Conservation (phyloP, 2,888 invertebrate species). For the Phasia obesa region DNA sequence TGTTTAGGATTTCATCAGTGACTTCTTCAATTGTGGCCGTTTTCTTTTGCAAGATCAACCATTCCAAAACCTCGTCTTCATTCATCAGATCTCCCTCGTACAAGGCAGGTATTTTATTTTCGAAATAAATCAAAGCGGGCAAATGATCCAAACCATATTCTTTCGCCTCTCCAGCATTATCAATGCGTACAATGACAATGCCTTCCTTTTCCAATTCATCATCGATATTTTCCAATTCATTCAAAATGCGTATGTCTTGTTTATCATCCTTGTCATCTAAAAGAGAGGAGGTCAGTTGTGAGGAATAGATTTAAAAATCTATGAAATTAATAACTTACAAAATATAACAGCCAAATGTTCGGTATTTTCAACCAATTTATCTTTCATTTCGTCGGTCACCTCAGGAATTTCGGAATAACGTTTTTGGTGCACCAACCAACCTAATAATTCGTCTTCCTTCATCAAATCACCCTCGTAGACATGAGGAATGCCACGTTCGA, state of each 20-base stretch:
- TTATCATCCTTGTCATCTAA: conserved; percentile 94
- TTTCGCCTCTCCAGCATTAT: conserved; percentile 94
- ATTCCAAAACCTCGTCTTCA: conserved; percentile 94
- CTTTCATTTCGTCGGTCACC: conserved; percentile 96
- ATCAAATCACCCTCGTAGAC: conserved; percentile 92
- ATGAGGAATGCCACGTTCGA: conserved; percentile 89
- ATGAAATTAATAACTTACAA: conserved; percentile 86
- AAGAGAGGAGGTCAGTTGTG: background rate
- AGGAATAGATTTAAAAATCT: background rate
- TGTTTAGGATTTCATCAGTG: conserved; percentile 93
- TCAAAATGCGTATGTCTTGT: conserved; percentile 92
- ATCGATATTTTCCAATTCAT: conserved; percentile 95
- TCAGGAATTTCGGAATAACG: conserved; percentile 95
- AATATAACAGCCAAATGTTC: conserved; percentile 94
- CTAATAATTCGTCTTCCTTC: conserved; percentile 94
- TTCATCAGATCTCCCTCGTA: conserved; percentile 96
- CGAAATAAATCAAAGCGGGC: conserved; percentile 91
- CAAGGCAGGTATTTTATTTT: conserved; percentile 94
- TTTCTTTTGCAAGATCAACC: conserved; percentile 92
- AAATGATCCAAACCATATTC: conserved; percentile 95
- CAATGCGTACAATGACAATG: conserved; percentile 94
- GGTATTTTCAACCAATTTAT: conserved; percentile 91
- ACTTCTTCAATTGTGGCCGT: conserved; percentile 97
- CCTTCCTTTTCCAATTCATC: conserved; percentile 95
- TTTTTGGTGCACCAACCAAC: conserved; percentile 95